Conservation (phyloP, 1,140 invertebrate species). For the Drosophila mayri region DNA sequence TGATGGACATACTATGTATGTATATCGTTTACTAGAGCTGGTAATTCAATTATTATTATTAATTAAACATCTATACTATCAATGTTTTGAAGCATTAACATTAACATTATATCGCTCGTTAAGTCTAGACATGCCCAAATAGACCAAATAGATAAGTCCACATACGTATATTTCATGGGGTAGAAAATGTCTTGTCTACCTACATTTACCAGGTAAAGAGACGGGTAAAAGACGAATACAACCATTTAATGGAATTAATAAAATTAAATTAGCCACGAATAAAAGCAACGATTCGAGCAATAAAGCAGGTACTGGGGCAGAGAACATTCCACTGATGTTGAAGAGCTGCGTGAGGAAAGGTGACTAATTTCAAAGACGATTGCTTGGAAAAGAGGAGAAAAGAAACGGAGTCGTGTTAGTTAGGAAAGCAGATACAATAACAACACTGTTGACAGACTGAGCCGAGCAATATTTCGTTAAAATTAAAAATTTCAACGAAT, state of each 20-base stretch:
- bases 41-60: no score
- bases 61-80: no score
- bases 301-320: neutral
- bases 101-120: no score
- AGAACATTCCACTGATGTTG: neutral
- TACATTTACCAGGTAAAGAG: neutral
- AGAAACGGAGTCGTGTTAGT: neutral
- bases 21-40: no score
- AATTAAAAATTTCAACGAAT: slow-evolving; percentile 65
- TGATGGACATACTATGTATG: no score
- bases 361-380: neutral
- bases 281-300: slow-evolving; percentile 1
- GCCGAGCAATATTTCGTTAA: slow-evolving; percentile 32
- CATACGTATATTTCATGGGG: neutral
- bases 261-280: slow-evolving; percentile 4
- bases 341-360: neutral
- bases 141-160: no score
- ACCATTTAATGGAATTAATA: slow-evolving; percentile 1
- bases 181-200: neutral
- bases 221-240: neutral
- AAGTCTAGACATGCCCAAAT: neutral
- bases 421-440: slow-evolving; percentile 7
- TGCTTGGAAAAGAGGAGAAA: neutral
- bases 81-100: no score
- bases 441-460: slow-evolving; percentile 1